Evolutionary conservation across 2,888 invertebrate species (phyloP), one percentile per base, ranked within the genome.

Genomic region (Orchestes rusci): DNA sequence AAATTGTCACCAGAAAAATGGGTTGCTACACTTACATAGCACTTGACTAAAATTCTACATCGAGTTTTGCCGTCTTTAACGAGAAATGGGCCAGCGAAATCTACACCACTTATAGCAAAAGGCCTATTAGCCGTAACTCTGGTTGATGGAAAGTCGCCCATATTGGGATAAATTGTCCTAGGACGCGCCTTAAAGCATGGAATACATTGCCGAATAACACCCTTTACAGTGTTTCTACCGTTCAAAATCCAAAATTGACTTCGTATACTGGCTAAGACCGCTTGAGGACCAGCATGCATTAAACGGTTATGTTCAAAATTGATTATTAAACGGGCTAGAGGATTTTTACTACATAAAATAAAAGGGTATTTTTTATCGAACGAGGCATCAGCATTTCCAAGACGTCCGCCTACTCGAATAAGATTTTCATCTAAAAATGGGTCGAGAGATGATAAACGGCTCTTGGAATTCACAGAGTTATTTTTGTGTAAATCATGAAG

Each of bases 211-310:
- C 33, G 28, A 16, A 43, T 4, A 15, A 37, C 13, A 4, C n/a
- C 1, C 15, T 43, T 36, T 16, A 29, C 36, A 3, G 12, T 20
- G 12, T 29, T 43, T 30, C 27, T 37, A 18, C 37, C 43, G n/a
- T 36, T 37, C 15, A 43, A n/a, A n/a, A 37, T 36, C 43, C 43
- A 43, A 37, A n/a, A 37, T 13, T 28, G 5, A 18, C 32, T 13
- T 4, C 36, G 10, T 10, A 37, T 43, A n/a, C 30, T 37, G 4
- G 37, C 36, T 5, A 43, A 31, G 30, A 43, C 29, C 12, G 10
- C 31, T 42, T 42, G 42, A 17, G 10, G 3, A 16, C 36, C 42
- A 16, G n/a, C 29, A 12, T 38, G 38, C 7, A 4, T 13, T 28
- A 13, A 10, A 10, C 16, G 19, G n/a, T 13, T 3, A 18, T 39